Conservation (phyloP, 2,113 vertebrate genomes). For the Pycnonotus jocosus region DNA sequence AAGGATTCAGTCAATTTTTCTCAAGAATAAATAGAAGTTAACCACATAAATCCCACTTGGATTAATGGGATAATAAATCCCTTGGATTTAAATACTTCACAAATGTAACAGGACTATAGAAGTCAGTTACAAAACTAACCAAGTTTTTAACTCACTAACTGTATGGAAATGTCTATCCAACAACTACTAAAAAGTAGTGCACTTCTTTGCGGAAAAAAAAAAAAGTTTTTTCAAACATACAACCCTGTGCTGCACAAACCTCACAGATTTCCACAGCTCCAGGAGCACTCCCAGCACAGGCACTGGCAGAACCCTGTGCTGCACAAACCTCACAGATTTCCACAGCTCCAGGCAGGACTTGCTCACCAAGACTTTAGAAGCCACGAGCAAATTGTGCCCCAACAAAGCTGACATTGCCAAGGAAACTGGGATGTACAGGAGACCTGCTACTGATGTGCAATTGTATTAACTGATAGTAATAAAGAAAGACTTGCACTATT, state of each 20-base stretch:
- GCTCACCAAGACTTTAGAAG: background rate
- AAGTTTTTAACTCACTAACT: background rate
- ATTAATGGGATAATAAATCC: conserved; percentile 10
- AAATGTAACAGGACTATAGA: background rate
- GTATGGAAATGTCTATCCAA: background rate
- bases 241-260: rapidly evolving
- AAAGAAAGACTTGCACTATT: background rate
- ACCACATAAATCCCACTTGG: background rate
- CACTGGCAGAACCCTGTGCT: rapidly evolving
- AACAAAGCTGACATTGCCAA: background rate
- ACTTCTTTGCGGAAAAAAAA: background rate
- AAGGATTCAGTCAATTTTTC: background rate
- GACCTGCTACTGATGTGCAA: background rate
- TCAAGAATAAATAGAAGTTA: conserved; percentile 4
- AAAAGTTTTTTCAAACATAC: background rate
- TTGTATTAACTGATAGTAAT: background rate
- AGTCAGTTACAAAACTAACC: background rate
- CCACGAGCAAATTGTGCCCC: background rate
- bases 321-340: rapidly evolving
- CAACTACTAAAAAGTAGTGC: background rate
- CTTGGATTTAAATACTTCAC: background rate
- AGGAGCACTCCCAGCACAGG: background rate
- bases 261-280: too few relatives aligned
- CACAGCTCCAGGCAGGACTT: rapidly evolving
- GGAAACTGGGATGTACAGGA: background rate